A percentile compares a stretch with the other conserved stretches of the same genome.
Evolutionary conservation across 1,140 invertebrate species (phyloP).

Genomic region (Gonatopus flavifemur): DNA sequence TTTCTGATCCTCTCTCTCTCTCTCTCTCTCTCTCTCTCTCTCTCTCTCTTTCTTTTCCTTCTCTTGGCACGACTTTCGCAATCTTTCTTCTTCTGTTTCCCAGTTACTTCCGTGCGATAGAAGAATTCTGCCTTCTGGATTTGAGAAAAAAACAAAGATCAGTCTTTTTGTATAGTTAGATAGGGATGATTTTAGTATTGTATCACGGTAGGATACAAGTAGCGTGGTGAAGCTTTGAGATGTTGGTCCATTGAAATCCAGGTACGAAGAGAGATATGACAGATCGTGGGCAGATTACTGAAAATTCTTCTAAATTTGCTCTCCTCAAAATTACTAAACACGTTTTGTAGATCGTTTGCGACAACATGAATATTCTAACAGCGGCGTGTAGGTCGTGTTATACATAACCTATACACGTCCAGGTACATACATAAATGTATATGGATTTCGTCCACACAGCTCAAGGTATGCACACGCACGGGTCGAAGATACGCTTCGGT

Average conservation of each 20-base stretch:
- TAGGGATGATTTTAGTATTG: neutral
- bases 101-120: neutral
- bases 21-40: neutral
- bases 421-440: too few species aligned
- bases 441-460: conserved; percentile 12
- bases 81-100: neutral
- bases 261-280: neutral
- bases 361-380: conserved; percentile 39
- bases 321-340: conserved; percentile 30
- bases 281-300: too few species aligned
- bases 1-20: conserved; percentile 12
- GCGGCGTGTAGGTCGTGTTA: conserved; percentile 24
- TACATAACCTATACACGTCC: too few species aligned
- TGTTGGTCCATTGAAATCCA: neutral
- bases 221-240: too few species aligned
- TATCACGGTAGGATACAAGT: too few species aligned
- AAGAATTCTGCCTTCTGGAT: neutral
- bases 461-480: conserved; percentile 22
- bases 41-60: neutral
- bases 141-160: neutral
- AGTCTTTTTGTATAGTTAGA: neutral
- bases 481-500: conserved; percentile 35
- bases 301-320: too few species aligned
- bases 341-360: conserved; percentile 25
- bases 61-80: neutral